A percentile compares a stretch with the other conserved stretches of the same genome.
phyloP scores from a whole-genome alignment of 1,140 invertebrate genomes.

The Caerostris extrusa region DNA sequence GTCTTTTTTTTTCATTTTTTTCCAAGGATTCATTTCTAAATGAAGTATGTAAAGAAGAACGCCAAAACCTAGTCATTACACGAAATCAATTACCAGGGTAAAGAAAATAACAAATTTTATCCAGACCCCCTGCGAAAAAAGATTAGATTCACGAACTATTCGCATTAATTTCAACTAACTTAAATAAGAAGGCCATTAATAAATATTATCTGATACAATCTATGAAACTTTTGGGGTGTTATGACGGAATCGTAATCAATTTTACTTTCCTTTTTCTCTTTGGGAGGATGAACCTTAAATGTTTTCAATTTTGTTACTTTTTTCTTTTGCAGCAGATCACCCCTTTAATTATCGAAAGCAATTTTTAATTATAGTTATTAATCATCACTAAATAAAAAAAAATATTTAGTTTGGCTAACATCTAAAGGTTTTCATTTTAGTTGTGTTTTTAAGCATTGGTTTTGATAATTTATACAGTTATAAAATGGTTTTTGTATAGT shows the following conservation, averaged over 20 bases:
- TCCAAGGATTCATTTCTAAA: slow-evolving; percentile 22
- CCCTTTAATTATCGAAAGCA: not conserved
- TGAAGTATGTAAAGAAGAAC: not conserved
- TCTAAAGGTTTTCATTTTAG: not conserved
- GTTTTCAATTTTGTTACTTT: slow-evolving; percentile 20
- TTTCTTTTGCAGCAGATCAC: not conserved
- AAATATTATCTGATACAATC: slow-evolving; percentile 73
- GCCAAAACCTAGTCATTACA: slow-evolving; percentile 53
- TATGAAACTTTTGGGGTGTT: slow-evolving; percentile 50
- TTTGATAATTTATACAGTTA: not conserved
- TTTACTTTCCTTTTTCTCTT: not conserved
- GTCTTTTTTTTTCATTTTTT: not conserved
- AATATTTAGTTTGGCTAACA: too few relatives aligned
- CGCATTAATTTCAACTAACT: slow-evolving; percentile 72
- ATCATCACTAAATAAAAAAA: too few relatives aligned
- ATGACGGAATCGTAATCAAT: slow-evolving; percentile 60
- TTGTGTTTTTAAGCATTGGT: not conserved
- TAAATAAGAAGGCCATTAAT: slow-evolving; percentile 72
- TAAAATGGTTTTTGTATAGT: not conserved
- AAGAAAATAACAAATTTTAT: slow-evolving; percentile 41
- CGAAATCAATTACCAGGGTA: slow-evolving; percentile 42
- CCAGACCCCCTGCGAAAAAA: not conserved
- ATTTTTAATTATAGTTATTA: too few relatives aligned
- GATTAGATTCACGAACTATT: not conserved
- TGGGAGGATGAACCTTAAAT: slow-evolving; percentile 37